A percentile compares a stretch with the other conserved stretches of the same genome.
These are phyloP conservation scores for Apostichopus leukothele DNA, from an alignment of 53 echinoderm and acorn worm genomes.

Conservation along the genomic window DNA sequence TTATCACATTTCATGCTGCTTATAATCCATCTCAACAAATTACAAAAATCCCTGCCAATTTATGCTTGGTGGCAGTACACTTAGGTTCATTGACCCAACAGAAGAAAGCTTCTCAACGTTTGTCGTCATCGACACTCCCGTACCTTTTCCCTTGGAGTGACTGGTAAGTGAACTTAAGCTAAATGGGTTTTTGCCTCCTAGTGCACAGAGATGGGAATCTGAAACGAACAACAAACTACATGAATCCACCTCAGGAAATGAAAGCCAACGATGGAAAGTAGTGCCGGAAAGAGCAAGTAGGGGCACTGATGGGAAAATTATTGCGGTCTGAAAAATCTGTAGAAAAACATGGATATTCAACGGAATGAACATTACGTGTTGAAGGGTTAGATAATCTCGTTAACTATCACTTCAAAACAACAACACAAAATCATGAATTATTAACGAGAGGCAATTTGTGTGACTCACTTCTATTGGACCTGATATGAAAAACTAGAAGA, in stretches of 20 bases:
- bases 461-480: background rate
- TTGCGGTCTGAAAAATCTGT: background rate
- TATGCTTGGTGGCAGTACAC: constrained; percentile 18
- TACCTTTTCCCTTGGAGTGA: constrained; percentile 22
- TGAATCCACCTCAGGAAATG: constrained; percentile 31
- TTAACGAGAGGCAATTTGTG: background rate
- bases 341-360: constrained; percentile 10
- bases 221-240: constrained; percentile 32
- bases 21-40: constrained; percentile 35
- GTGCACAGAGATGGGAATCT: constrained; percentile 38
- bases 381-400: background rate
- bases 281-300: constrained; percentile 17
- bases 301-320: constrained; percentile 20
- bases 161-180: constrained; percentile 37
- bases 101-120: background rate
- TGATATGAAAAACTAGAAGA: too few species aligned
- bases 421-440: background rate
- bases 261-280: constrained; percentile 29
- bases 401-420: background rate
- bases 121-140: background rate
- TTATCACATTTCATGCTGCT: constrained; percentile 40
- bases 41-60: constrained; percentile 42
- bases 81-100: constrained; percentile 43
- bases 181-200: constrained; percentile 45
- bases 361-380: background rate